Conservation (phyloP, 2,113 vertebrate genomes). For the Centropristis striata region DNA sequence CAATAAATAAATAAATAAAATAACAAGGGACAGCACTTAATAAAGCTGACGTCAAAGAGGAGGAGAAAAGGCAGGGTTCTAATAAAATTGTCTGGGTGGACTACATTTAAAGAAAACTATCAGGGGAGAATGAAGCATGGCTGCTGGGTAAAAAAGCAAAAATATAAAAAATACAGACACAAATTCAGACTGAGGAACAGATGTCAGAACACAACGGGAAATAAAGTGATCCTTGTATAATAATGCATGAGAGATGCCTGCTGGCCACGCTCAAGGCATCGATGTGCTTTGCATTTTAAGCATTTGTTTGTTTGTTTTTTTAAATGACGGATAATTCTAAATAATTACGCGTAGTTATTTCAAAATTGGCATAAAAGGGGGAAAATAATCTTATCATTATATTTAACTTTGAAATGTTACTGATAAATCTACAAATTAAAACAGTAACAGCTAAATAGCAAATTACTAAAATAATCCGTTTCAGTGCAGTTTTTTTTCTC, state of each 20-base stretch:
- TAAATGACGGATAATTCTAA: not conserved
- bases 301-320: not conserved
- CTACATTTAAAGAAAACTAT: conserved; percentile 55
- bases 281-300: not conserved
- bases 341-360: not conserved
- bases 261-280: not conserved
- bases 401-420: not conserved
- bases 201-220: conserved; percentile 11
- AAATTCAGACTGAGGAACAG: conserved; percentile 10
- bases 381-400: not conserved
- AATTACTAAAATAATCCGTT: not conserved
- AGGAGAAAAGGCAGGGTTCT: not conserved
- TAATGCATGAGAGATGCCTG: conserved; percentile 1
- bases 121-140: not conserved
- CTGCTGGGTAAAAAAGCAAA: conserved; percentile 18
- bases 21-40: conserved; percentile 14
- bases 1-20: conserved; percentile 46
- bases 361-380: not conserved
- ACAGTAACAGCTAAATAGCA: not conserved
- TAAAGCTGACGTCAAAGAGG: conserved; percentile 18
- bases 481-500: conserved; percentile 9
- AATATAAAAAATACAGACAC: conserved; percentile 35
- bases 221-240: conserved; percentile 37
- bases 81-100: conserved; percentile 35
- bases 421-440: not conserved